phyloP scores from a whole-genome alignment of 2,888 invertebrate genomes.

The Ochropleura leucogaster region DNA sequence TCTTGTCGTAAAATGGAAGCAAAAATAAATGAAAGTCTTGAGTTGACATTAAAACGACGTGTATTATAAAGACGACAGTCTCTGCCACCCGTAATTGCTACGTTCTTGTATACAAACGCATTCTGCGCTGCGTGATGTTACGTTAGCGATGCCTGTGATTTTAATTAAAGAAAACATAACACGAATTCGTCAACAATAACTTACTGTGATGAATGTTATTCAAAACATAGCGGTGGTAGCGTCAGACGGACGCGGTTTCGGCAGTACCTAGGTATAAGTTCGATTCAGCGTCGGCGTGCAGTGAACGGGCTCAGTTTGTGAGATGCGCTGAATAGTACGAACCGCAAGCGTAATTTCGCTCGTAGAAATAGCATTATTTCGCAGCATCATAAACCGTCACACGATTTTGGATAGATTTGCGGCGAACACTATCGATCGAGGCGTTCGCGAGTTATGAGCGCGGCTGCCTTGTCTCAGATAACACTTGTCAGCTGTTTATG shows the following conservation, averaged over 20 bases:
- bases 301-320: conserved; percentile 50
- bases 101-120: conserved; percentile 41
- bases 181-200: conserved; percentile 20
- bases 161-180: conserved; percentile 34
- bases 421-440: conserved; percentile 71
- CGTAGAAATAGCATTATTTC: conserved; percentile 71
- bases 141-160: conserved; percentile 32
- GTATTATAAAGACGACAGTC: conserved; percentile 52
- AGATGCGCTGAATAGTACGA: conserved; percentile 56
- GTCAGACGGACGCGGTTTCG: conserved; percentile 40
- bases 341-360: conserved; percentile 67
- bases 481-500: conserved; percentile 72
- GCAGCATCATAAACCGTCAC: conserved; percentile 73
- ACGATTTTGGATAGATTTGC: conserved; percentile 74
- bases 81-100: conserved; percentile 43
- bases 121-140: conserved; percentile 17
- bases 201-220: conserved; percentile 26
- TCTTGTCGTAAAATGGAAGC: conserved; percentile 28
- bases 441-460: conserved; percentile 67
- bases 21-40: conserved; percentile 53
- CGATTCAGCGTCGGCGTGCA: conserved; percentile 25
- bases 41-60: conserved; percentile 55
- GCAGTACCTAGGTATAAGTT: conserved; percentile 36
- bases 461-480: conserved; percentile 75
- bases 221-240: conserved; percentile 24